phyloP scores from a whole-genome alignment of 2,113 vertebrate species.

The Mesembrinibis cayennensis region DNA sequence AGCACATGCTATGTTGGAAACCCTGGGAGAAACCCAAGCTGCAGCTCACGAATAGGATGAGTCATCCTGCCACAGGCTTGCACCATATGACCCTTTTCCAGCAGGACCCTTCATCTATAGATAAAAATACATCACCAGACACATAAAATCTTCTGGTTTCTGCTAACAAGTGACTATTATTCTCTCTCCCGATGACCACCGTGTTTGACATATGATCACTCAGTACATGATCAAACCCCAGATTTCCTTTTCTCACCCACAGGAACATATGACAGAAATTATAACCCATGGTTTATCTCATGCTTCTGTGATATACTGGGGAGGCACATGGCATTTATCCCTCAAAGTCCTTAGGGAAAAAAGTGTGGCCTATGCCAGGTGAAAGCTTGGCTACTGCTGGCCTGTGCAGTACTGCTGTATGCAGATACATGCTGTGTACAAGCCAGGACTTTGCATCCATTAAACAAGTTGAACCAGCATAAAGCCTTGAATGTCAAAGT shows the following conservation, averaged over 20 bases:
- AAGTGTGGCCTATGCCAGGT: background rate
- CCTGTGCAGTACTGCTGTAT: background rate
- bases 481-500: background rate
- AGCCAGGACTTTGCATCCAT: background rate
- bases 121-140: background rate
- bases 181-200: background rate
- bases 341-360: background rate
- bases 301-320: background rate
- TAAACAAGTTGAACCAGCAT: background rate
- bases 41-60: background rate
- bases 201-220: background rate
- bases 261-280: background rate
- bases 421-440: background rate
- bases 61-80: background rate
- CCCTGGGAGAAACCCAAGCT: background rate
- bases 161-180: background rate
- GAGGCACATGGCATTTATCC: background rate
- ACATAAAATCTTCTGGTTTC: background rate
- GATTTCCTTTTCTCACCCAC: background rate
- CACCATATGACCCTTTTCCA: background rate
- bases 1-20: background rate
- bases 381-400: background rate
- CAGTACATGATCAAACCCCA: background rate
- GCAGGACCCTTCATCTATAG: background rate
- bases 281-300: background rate